Conservation (phyloP, 35 echinoderm and acorn worm species). For the Acanthaster planci region DNA sequence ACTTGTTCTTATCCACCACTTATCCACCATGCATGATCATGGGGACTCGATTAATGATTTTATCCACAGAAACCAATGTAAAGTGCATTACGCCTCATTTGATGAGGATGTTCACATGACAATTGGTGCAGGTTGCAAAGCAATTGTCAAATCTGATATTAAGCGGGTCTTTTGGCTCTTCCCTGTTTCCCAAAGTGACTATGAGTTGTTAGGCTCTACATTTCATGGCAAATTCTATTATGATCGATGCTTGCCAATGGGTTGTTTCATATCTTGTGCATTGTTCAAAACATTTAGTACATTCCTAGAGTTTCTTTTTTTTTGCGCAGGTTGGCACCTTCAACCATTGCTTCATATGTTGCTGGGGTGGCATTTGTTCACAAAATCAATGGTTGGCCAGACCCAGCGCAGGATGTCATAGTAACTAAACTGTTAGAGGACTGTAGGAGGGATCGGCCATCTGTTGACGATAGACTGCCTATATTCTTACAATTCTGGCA, state of each 20-base stretch:
- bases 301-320: not conserved
- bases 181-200: not conserved
- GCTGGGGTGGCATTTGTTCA: slow-evolving; percentile 16
- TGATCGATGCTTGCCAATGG: not conserved
- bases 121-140: not conserved
- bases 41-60: not conserved
- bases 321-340: not conserved
- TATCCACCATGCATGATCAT: too few species aligned
- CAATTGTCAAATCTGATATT: not conserved
- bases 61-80: not conserved
- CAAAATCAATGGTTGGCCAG: not conserved
- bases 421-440: slow-evolving; percentile 27
- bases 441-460: not conserved
- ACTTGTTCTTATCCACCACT: not conserved
- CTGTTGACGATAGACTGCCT: not conserved
- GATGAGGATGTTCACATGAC: too few species aligned
- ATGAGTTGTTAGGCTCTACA: not conserved
- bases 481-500: not conserved
- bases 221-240: too few species aligned
- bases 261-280: not conserved
- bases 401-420: slow-evolving; percentile 29
- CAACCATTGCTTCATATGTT: slow-evolving; percentile 35
- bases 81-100: too few species aligned
- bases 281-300: not conserved
- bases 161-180: not conserved